phyloP scores from a whole-genome alignment of 2,113 vertebrate genomes.

The Pluvianellus socialis region DNA sequence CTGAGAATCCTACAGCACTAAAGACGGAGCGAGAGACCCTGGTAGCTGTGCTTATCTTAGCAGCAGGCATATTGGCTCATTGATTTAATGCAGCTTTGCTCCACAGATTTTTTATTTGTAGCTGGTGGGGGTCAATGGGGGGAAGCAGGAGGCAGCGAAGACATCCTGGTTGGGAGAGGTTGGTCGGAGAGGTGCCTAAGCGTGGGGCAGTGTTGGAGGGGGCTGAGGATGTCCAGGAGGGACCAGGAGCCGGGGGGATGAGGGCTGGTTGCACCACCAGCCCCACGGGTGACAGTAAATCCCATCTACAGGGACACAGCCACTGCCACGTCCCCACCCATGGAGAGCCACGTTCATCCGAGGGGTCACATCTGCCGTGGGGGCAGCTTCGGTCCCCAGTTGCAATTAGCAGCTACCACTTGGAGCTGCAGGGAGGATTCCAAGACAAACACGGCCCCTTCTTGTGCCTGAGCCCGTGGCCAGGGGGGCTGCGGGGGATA shows the following conservation, averaged over 20 bases:
- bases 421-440: rapidly evolving
- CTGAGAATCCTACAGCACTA: background rate
- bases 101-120: background rate
- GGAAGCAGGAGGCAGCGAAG: background rate
- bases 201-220: rapidly evolving
- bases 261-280: background rate
- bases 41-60: background rate
- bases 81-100: constrained; percentile 19
- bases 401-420: background rate
- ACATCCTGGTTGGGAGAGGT: background rate
- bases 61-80: background rate
- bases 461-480: background rate
- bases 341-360: rapidly evolving
- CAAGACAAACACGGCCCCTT: rapidly evolving
- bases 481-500: background rate
- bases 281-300: rapidly evolving
- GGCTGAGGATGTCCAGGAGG: rapidly evolving
- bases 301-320: background rate
- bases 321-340: rapidly evolving
- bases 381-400: background rate
- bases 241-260: background rate
- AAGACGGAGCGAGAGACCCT: background rate
- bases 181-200: rapidly evolving
- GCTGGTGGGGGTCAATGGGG: background rate
- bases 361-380: rapidly evolving